Evolutionary conservation across 2,797 vertebrate species (phyloP).

Genomic region (Catharus ustulatus): DNA sequence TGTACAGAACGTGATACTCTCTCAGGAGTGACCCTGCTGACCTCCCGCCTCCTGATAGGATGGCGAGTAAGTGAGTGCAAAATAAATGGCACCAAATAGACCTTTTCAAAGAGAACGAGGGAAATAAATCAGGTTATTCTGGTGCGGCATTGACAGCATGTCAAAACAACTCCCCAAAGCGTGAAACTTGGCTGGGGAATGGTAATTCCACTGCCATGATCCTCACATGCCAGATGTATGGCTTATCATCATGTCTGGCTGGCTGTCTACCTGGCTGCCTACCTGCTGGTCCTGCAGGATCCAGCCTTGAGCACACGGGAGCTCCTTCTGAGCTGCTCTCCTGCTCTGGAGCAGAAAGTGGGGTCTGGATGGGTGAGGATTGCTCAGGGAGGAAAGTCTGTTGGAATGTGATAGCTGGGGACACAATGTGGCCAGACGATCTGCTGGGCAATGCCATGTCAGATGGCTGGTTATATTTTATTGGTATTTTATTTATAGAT

Average conservation of each 20-base stretch:
- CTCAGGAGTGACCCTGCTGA: conserved; percentile 62
- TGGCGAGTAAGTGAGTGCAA: conserved; percentile 67
- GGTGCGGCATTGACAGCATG: conserved; percentile 63
- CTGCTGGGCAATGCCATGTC: background rate
- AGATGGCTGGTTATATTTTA: background rate
- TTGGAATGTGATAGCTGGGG: background rate
- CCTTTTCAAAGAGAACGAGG: conserved; percentile 63
- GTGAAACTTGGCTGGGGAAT: conserved; percentile 64
- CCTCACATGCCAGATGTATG: conserved; percentile 60
- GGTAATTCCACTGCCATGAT: conserved; percentile 68
- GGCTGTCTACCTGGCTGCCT: conserved; percentile 44
- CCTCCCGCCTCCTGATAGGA: conserved; percentile 57
- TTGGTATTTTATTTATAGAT: rapidly evolving
- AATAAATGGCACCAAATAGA: conserved; percentile 69
- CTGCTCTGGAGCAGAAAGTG: background rate
- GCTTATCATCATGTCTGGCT: conserved; percentile 53
- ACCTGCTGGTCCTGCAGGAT: conserved; percentile 13
- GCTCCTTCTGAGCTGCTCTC: background rate
- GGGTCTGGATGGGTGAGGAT: background rate
- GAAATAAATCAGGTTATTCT: conserved; percentile 71
- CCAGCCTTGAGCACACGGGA: background rate
- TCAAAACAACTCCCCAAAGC: conserved; percentile 71
- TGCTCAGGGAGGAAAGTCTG: background rate
- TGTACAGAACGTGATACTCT: conserved; percentile 62
- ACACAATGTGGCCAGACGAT: rapidly evolving